Evolutionary conservation across 2,113 vertebrate genomes (phyloP).

Genomic region (Speoplatyrhinus poulsoni): DNA sequence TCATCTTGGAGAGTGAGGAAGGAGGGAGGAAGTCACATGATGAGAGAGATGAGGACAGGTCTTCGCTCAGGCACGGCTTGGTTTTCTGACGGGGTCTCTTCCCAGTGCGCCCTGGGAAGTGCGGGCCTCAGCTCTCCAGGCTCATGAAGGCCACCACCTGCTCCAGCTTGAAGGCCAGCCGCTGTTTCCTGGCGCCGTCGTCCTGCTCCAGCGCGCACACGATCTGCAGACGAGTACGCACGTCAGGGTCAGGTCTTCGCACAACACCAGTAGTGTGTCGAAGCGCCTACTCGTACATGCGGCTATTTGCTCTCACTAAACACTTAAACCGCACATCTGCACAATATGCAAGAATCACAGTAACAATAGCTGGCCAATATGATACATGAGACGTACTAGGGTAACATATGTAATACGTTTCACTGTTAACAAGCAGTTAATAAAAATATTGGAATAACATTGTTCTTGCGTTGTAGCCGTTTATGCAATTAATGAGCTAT

Average conservation of each 20-base stretch:
- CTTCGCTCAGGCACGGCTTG: constrained; percentile 99
- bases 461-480: too few relatives aligned
- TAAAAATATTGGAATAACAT: too few relatives aligned
- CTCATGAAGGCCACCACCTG: constrained; percentile 99
- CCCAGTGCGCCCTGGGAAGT: constrained; percentile 94
- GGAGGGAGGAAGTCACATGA: constrained; percentile 69
- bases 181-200: constrained; percentile 94
- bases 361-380: too few relatives aligned
- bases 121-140: constrained; percentile 99
- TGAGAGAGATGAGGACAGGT: constrained; percentile 81
- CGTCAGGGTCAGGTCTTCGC: not conserved
- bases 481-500: too few relatives aligned
- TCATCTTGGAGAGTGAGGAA: constrained; percentile 51
- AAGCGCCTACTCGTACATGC: too few relatives aligned
- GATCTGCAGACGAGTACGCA: constrained; percentile 77
- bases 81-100: constrained; percentile 91
- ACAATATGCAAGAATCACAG: too few relatives aligned
- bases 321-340: too few relatives aligned
- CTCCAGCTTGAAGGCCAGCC: constrained; percentile 98
- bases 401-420: too few relatives aligned
- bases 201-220: constrained; percentile 92
- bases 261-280: not conserved
- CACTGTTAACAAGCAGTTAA: too few relatives aligned
- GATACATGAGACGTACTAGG: too few relatives aligned
- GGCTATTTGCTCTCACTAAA: too few relatives aligned